phyloP scores from a whole-genome alignment of 2,797 vertebrate species.

The Atherinosoma microstoma region DNA sequence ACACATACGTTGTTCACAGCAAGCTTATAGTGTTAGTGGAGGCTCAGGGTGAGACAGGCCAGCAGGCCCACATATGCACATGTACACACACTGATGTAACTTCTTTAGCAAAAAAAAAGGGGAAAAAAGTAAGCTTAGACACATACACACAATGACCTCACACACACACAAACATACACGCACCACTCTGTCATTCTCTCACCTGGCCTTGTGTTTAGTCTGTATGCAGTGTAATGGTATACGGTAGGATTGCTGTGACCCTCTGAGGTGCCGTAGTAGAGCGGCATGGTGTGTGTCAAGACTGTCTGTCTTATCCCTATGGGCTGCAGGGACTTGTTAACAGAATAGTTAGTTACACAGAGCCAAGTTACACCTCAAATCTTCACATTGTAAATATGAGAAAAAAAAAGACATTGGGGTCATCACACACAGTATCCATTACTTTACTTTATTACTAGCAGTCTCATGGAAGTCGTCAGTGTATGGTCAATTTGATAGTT shows the following conservation, averaged over 20 bases:
- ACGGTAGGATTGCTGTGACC: slow-evolving; percentile 70
- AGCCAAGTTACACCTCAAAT: slow-evolving; percentile 58
- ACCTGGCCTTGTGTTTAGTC: slow-evolving; percentile 83
- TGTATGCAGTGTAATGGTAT: slow-evolving; percentile 78
- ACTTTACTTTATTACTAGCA: background rate
- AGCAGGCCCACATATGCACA: slow-evolving; percentile 63
- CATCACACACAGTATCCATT: slow-evolving; percentile 32
- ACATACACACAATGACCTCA: slow-evolving; percentile 29
- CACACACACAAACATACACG: slow-evolving; percentile 28
- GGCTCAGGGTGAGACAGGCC: slow-evolving; percentile 51
- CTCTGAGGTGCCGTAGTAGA: slow-evolving; percentile 64
- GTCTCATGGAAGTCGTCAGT: background rate
- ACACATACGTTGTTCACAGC: slow-evolving; percentile 56
- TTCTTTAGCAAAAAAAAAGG: background rate
- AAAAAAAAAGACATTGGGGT: slow-evolving; percentile 16
- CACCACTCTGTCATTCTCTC: slow-evolving; percentile 73
- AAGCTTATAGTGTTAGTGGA: slow-evolving; percentile 48
- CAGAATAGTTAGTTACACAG: slow-evolving; percentile 46
- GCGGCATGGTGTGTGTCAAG: slow-evolving; percentile 72
- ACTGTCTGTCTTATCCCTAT: slow-evolving; percentile 62
- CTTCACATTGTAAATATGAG: slow-evolving; percentile 52
- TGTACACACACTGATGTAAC: slow-evolving; percentile 38
- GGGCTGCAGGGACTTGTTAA: slow-evolving; percentile 63
- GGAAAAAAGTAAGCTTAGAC: slow-evolving; percentile 21
- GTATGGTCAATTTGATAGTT: background rate